Evolutionary conservation across 2,888 invertebrate genomes (phyloP).

Genomic region (Nomada fabriciana): DNA sequence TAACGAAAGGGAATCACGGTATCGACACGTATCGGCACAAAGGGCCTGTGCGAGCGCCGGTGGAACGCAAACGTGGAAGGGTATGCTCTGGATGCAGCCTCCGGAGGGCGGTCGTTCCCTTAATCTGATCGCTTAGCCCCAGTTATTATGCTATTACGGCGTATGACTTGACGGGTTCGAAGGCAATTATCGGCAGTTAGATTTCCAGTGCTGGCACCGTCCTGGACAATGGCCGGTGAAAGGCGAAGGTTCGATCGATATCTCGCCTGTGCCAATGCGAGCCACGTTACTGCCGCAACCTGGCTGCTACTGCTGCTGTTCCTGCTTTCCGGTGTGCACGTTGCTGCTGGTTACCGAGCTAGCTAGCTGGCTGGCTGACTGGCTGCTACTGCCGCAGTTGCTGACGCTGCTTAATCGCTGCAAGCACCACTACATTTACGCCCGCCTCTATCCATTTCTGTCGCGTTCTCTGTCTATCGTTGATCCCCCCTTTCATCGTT

Average conservation of each 20-base stretch:
- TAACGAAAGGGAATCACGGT: not conserved
- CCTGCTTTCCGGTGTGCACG: constrained; percentile 46
- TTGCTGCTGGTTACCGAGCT: constrained; percentile 32
- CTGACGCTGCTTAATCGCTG: constrained; percentile 63
- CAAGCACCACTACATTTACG: constrained; percentile 13
- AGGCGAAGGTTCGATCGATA: constrained; percentile 79
- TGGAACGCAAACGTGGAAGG: constrained; percentile 43
- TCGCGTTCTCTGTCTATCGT: constrained; percentile 1
- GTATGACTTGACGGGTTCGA: constrained; percentile 78
- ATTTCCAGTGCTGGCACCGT: constrained; percentile 73
- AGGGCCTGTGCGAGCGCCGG: not conserved
- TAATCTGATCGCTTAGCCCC: constrained; percentile 76
- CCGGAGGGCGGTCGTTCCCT: constrained; percentile 70
- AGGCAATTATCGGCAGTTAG: constrained; percentile 80
- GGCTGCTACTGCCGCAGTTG: constrained; percentile 38
- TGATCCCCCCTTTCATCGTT: constrained; percentile 36
- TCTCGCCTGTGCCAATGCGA: constrained; percentile 70
- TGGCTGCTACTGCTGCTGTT: constrained; percentile 52
- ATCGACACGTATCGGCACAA: not conserved
- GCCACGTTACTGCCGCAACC: constrained; percentile 72
- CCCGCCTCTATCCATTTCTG: not conserved
- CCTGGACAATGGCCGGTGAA: constrained; percentile 81
- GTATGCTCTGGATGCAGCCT: constrained; percentile 46
- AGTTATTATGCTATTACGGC: constrained; percentile 79
- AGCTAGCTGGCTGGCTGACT: constrained; percentile 28